Conservation (phyloP, 2,797 vertebrate species). For the Notolepis coatsorum region DNA sequence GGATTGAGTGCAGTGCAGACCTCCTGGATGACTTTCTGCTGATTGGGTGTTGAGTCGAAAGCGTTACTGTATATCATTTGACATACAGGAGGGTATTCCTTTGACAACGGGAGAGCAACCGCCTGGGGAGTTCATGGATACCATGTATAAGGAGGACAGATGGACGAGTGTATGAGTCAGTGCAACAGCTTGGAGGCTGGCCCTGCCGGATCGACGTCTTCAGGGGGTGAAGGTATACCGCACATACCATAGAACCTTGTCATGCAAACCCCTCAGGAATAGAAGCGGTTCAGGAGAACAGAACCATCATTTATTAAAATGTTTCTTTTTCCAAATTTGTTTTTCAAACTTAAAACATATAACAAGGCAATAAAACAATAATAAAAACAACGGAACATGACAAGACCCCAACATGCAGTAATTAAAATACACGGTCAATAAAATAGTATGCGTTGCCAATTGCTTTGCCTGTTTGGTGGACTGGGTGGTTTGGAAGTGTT, state of each 20-base stretch:
- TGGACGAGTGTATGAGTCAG: constrained; percentile 5
- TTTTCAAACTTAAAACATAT: no score
- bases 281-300: neutral
- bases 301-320: no score
- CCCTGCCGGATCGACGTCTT: neutral
- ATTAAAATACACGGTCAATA: no score
- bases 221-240: constrained; percentile 26
- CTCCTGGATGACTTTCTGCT: neutral
- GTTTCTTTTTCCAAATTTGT: no score
- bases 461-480: constrained; percentile 10
- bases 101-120: constrained; percentile 18
- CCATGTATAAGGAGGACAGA: constrained; percentile 84
- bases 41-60: constrained; percentile 10
- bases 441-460: constrained; percentile 18
- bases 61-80: constrained; percentile 1
- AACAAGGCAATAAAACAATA: no score
- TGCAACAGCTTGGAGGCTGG: constrained; percentile 9
- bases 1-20: neutral
- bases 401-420: no score
- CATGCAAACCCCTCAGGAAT: constrained; percentile 19
- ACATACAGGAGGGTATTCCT: constrained; percentile 38
- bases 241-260: constrained; percentile 35
- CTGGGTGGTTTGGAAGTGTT: constrained; percentile 5
- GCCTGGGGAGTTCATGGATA: constrained; percentile 85
- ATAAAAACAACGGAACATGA: no score